Evolutionary conservation across 2,113 vertebrate genomes (phyloP).

Genomic region (Corythoichthys haematopterus): DNA sequence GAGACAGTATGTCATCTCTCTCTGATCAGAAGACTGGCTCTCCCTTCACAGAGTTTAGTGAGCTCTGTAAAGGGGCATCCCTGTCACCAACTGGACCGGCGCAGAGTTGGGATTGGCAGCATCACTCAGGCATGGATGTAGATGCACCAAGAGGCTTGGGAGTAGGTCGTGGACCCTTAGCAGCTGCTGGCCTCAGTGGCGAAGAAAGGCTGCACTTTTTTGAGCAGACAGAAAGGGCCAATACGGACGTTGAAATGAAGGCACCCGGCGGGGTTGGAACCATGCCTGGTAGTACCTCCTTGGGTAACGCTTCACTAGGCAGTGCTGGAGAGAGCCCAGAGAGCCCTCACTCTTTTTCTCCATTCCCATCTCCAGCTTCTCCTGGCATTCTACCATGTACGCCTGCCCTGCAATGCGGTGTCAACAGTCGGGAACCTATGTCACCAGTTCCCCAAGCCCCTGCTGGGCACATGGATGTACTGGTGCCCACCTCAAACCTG

Average conservation of each 20-base stretch:
- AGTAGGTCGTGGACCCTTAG: constrained; percentile 58
- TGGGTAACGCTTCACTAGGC: constrained; percentile 60
- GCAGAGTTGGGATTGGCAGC: constrained; percentile 85
- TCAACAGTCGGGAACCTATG: constrained; percentile 57
- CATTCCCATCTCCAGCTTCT: constrained; percentile 59
- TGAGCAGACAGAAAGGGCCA: constrained; percentile 60
- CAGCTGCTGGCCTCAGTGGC: constrained; percentile 78
- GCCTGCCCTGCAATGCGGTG: constrained; percentile 54
- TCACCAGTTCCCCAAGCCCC: constrained; percentile 64
- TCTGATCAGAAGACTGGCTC: constrained; percentile 78
- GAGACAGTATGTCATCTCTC: constrained; percentile 79
- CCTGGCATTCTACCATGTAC: constrained; percentile 51
- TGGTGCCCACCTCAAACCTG: constrained; percentile 26
- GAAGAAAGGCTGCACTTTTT: constrained; percentile 90
- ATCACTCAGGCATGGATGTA: constrained; percentile 68
- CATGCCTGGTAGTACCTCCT: constrained; percentile 55
- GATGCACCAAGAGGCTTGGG: constrained; percentile 63
- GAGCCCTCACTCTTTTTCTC: constrained; percentile 67
- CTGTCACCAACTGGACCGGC: constrained; percentile 54
- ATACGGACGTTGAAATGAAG: constrained; percentile 76
- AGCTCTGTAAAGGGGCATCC: constrained; percentile 75
- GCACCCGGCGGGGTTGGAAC: constrained; percentile 49
- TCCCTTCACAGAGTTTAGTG: constrained; percentile 75
- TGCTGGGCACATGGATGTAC: constrained; percentile 24
- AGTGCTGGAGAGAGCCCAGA: constrained; percentile 69